These are phyloP conservation scores for Tor tambroides DNA, from an alignment of 2,113 vertebrate genomes.

Conservation along the genomic window DNA sequence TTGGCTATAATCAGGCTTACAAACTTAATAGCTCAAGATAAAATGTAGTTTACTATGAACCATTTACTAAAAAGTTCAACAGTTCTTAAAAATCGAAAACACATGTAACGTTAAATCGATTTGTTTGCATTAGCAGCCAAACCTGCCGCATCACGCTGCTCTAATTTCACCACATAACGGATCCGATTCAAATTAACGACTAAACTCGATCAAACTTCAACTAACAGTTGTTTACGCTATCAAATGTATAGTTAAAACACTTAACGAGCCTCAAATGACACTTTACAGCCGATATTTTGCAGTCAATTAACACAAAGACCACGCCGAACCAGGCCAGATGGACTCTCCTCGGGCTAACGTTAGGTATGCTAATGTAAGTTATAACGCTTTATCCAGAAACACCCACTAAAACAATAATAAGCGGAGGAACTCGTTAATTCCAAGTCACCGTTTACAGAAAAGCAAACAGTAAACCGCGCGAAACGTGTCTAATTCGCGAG, in stretches of 20 bases:
- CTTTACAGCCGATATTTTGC: background rate
- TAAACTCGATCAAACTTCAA: background rate
- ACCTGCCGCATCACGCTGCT: slow-evolving; percentile 59
- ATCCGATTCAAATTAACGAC: background rate
- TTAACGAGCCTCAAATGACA: background rate
- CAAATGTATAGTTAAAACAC: background rate
- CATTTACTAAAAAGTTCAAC: background rate
- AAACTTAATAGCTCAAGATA: background rate
- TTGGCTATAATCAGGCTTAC: background rate
- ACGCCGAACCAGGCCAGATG: slow-evolving; percentile 18
- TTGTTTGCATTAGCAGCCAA: background rate
- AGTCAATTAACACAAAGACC: background rate
- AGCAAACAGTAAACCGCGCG: background rate
- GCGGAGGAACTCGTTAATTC: background rate
- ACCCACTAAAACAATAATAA: too few relatives aligned
- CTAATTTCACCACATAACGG: slow-evolving; percentile 24
- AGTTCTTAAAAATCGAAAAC: background rate
- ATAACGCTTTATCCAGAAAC: background rate
- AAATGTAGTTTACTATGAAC: background rate
- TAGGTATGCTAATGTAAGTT: background rate
- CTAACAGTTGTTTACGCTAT: background rate
- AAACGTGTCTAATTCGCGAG: background rate
- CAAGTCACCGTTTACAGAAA: background rate
- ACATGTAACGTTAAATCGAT: background rate
- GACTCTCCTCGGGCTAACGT: background rate